Evolutionary conservation across 2,888 invertebrate species (phyloP), one percentile per base, ranked within the genome.

Genomic region (Galeopsomyia nigrocyanea): DNA sequence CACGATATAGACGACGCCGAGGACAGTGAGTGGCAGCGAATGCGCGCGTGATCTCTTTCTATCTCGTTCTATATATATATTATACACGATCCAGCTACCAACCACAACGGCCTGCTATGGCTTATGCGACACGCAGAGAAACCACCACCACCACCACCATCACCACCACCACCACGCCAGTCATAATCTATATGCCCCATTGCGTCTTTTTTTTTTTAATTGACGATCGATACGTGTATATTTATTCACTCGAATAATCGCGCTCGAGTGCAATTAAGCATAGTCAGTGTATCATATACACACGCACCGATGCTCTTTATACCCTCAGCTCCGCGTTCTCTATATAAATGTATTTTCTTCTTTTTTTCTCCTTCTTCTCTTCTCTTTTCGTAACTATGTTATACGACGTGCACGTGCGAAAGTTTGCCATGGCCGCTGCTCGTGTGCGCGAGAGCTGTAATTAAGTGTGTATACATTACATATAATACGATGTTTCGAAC

Each of bases 391-490:
- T 39, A 39, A 39, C 39, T 39, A 10, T n/a, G n/a, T 26, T 26
- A 26, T 26, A 26, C 26, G 51, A 22, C 21, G 14, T 17, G 16
- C 58, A 73, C 75, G 75, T 78, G 78, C 77, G 75, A 78, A 78
- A 79, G 77, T 78, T 77, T 77, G 78, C 78, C 77, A 77, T 77
- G 77, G 78, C 75, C 76, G 75, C 76, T 75, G 75, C 77, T 76
- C 76, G 75, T 75, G 74, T 68, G 75, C 63, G 13, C 46, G n/a
- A 26, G 17, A 21, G 21, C 62, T n/a, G n/a, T 22, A 31, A 50
- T 39, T 39, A 39, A 39, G 10, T 39, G 17, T 19, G 14, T 26
- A 57, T 26, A 6, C 56, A 16, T 49, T 9, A n/a, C 19, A 61
- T 19, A 61, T 64, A 47, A 61, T 64, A 47, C 53, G 47, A 39